Evolutionary conservation across 2,113 vertebrate genomes (phyloP).

Genomic region (Callipepla californica): DNA sequence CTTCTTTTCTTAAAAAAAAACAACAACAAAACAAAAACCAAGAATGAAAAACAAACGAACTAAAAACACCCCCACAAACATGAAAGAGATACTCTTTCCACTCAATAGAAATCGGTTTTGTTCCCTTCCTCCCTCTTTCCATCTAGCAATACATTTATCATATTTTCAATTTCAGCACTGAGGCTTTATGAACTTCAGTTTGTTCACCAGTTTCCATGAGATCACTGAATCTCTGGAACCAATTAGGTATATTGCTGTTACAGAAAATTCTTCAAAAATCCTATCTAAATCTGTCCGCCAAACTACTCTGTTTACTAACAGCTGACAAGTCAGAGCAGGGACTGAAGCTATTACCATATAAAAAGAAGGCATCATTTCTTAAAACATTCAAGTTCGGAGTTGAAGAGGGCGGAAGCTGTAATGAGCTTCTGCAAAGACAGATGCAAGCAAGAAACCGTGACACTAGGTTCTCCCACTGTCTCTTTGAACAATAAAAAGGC

Average conservation of each 20-base stretch:
- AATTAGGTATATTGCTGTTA: background rate
- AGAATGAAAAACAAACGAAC: no score
- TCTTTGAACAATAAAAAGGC: background rate
- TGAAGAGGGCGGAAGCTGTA: background rate
- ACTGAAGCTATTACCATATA: background rate
- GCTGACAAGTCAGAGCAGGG: background rate
- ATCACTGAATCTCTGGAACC: background rate
- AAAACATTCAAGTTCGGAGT: background rate
- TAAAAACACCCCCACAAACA: background rate
- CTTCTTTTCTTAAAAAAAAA: background rate
- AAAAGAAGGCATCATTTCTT: background rate
- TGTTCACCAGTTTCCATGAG: background rate
- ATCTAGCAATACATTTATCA: background rate
- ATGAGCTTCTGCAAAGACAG: background rate
- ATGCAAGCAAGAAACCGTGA: background rate
- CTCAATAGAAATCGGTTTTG: background rate
- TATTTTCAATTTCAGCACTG: background rate
- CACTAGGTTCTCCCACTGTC: background rate
- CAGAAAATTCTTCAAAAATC: background rate
- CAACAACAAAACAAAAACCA: no score
- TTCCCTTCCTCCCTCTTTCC: background rate
- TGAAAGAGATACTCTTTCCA: background rate
- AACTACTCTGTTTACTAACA: background rate
- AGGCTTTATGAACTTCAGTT: background rate
- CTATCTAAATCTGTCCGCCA: background rate